These are phyloP conservation scores for Bos javanicus DNA, from an alignment of 2,113 vertebrate species.

Conservation along the genomic window DNA sequence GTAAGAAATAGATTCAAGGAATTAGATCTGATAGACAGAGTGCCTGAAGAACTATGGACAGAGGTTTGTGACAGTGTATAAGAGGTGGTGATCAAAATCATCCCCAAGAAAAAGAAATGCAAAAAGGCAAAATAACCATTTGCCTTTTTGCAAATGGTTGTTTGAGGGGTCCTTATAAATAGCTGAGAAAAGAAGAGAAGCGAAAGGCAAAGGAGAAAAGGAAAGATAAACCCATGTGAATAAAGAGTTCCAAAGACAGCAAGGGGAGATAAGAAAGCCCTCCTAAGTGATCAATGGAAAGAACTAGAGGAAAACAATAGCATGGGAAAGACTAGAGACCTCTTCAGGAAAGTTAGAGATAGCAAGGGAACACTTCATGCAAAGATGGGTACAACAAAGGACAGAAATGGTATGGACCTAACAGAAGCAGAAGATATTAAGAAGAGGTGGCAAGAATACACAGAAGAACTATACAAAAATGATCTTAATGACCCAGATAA, in stretches of 20 bases:
- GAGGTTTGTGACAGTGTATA: not conserved
- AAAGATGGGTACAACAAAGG: not conserved
- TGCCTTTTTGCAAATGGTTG: not conserved
- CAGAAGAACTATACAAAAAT: not conserved
- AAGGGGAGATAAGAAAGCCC: not conserved
- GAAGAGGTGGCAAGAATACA: not conserved
- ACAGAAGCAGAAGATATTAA: not conserved
- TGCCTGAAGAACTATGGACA: not conserved
- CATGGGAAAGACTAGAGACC: not conserved
- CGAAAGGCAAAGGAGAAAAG: not conserved
- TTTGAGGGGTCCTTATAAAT: not conserved
- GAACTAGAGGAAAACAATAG: not conserved
- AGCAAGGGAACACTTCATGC: not conserved
- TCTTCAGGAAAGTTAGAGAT: not conserved
- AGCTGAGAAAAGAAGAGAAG: not conserved
- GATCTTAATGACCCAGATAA: not conserved
- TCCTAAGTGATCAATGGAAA: not conserved
- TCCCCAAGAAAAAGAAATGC: not conserved
- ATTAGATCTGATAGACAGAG: not conserved
- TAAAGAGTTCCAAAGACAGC: not conserved
- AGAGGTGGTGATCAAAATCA: not conserved
- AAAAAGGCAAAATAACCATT: not conserved
- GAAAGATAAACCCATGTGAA: not conserved
- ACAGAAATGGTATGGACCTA: not conserved
- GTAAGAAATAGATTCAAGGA: not conserved